Evolutionary conservation across 2,797 vertebrate genomes (phyloP), one percentile per base, ranked within the genome.

Genomic region (Cirrhinus molitorella): DNA sequence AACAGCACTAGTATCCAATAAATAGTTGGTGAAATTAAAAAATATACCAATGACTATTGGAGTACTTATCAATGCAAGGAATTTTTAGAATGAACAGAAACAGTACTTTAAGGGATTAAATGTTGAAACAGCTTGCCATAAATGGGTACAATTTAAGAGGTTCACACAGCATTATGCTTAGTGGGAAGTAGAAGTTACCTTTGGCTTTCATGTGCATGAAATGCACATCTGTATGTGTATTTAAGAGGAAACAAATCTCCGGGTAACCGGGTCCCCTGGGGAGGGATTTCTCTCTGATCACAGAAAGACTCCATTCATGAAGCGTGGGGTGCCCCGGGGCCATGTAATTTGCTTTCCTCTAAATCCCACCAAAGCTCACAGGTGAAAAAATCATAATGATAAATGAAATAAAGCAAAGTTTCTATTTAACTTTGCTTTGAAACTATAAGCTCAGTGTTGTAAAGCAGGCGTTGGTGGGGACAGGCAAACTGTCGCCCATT

Each of bases 241-340:
- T 79, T 88, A 85, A 75, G 75, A 94, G 94, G 94, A 94, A 89
- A 90, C 71, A 88, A 89, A 88, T 88, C 95, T 94, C 93, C 94
- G 92, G 95, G 94, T 96, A 93, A 92, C 92, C 87, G 91, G 89
- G 92, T 96, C 96, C 95, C 95, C 76, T 75, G 94, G 95, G 96
- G 94, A 91, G 90, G 88, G 90, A 92, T 94, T 92, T 94, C 91
- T 37, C 78, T 93, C 86, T 93, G 92, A 94, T 93, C 92, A 89
- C 95, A 91, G 96, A 98, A 97, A 97, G 96, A 82, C 92, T 95
- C 93, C 95, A 98, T 99, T 98, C 97, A 98, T 97, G 90, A 91
- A 89, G 92, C 80, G 84, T 91, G 88, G 90, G 94, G 94, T 91
- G 92, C 94, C 95, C 93, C 89, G n/a, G 80, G 96, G 96, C 95